Conservation (phyloP, 1,140 invertebrate species). For the Drosophila ironensis region DNA sequence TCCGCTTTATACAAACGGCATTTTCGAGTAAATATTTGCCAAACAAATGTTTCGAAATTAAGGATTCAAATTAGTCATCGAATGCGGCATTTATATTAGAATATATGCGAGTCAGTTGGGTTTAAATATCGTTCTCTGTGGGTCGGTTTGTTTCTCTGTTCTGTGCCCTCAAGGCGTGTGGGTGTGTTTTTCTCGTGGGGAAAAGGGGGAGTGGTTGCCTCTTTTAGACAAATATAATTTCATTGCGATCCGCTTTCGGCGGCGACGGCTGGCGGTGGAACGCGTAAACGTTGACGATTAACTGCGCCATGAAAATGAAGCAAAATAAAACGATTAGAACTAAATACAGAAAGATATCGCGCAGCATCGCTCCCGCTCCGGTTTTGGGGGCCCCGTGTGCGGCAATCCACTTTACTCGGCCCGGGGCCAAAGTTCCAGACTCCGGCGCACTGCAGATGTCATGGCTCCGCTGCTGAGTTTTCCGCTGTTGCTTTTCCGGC, state of each 20-base stretch:
- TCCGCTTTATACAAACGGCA: too few relatives aligned
- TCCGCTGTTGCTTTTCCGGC: constrained; percentile 21
- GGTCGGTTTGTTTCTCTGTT: not conserved
- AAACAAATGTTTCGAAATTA: too few relatives aligned
- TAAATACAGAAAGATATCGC: constrained; percentile 80
- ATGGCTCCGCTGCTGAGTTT: constrained; percentile 27
- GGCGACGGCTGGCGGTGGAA: constrained; percentile 75
- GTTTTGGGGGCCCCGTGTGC: not conserved
- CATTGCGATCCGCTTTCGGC: constrained; percentile 69
- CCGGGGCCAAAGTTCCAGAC: constrained; percentile 35
- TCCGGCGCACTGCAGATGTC: constrained; percentile 47
- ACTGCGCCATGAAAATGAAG: constrained; percentile 81
- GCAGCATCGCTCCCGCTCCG: constrained; percentile 57
- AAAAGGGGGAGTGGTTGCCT: not conserved
- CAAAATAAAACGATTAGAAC: constrained; percentile 82
- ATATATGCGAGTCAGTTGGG: too few relatives aligned
- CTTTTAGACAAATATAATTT: constrained; percentile 79
- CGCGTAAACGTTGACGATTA: constrained; percentile 81
- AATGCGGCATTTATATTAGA: too few relatives aligned
- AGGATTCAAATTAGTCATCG: too few relatives aligned
- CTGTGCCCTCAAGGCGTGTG: not conserved
- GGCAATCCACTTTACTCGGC: constrained; percentile 11
- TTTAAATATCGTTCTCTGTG: not conserved
- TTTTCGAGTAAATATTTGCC: too few relatives aligned
- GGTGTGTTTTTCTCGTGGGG: not conserved